Percentiles rank a stretch among this genome's conserved stretches.
These are phyloP conservation scores for Pseudomyrmex gracilis DNA, from an alignment of 1,140 invertebrate genomes.

Conservation along the genomic window DNA sequence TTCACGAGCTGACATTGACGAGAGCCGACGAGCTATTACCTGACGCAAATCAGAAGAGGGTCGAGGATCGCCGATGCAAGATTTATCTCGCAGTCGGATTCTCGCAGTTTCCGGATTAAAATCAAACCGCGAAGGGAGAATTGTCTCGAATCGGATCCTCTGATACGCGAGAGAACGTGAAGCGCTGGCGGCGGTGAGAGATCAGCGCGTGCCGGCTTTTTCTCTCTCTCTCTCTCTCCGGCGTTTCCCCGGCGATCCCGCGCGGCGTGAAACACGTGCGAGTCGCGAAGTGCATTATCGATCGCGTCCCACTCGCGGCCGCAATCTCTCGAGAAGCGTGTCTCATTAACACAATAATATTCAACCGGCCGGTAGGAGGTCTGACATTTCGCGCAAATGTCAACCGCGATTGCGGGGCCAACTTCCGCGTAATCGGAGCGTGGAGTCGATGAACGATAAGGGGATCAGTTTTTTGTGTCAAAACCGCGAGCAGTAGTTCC, in stretches of 20 bases:
- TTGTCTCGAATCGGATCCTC: too few species aligned
- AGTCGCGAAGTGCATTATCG: constrained; percentile 50
- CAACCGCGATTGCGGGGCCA: constrained; percentile 35
- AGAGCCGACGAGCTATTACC: neutral
- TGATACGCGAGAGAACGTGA: too few species aligned
- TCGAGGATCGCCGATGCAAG: neutral
- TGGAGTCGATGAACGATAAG: constrained; percentile 64
- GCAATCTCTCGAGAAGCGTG: constrained; percentile 44
- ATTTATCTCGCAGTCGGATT: neutral
- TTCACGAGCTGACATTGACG: constrained; percentile 34
- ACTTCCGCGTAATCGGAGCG: constrained; percentile 62
- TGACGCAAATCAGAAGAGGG: neutral
- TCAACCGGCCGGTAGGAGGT: constrained; percentile 3
- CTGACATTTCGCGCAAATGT: constrained; percentile 76
- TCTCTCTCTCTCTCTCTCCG: too few species aligned
- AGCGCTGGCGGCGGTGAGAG: neutral
- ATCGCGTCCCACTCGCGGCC: constrained; percentile 33
- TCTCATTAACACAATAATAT: constrained; percentile 58
- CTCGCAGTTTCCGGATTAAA: neutral
- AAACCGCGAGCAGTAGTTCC: neutral
- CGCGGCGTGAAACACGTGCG: constrained; percentile 14
- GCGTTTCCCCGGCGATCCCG: neutral
- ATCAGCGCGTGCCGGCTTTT: neutral
- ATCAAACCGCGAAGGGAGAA: neutral
- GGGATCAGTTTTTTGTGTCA: neutral